Conservation (phyloP, 2,797 vertebrate species). For the Acestrorhynchus altus region DNA sequence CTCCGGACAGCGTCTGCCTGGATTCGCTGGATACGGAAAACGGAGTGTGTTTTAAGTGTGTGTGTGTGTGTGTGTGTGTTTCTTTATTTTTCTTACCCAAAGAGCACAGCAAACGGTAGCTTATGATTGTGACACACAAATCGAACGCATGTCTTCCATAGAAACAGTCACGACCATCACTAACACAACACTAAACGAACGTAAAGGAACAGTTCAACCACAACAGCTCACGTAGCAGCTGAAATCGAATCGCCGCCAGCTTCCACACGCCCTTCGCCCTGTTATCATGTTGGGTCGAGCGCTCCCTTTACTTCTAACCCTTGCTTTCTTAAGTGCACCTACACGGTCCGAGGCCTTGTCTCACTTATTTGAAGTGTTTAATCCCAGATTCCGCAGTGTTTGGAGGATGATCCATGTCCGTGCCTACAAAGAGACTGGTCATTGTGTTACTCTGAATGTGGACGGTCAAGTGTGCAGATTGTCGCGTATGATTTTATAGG, state of each 20-base stretch:
- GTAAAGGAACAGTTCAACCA: background rate
- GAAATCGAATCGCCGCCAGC: background rate
- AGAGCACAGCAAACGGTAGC: slow-evolving; percentile 18
- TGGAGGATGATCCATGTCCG: slow-evolving; percentile 36
- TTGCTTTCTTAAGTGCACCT: slow-evolving; percentile 57
- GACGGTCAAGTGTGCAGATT: background rate
- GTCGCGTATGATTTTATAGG: slow-evolving; percentile 26
- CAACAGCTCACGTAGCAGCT: background rate
- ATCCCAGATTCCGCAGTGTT: slow-evolving; percentile 52
- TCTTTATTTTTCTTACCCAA: background rate
- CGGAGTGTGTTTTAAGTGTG: background rate
- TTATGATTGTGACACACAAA: background rate
- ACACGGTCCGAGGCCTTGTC: slow-evolving; percentile 40
- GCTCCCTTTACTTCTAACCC: slow-evolving; percentile 7
- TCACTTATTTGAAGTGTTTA: slow-evolving; percentile 55
- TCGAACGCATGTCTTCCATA: slow-evolving; percentile 44
- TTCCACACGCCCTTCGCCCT: background rate
- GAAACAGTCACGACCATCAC: slow-evolving; percentile 58
- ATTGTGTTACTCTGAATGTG: background rate
- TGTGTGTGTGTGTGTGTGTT: background rate
- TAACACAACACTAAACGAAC: slow-evolving; percentile 29
- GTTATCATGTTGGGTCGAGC: background rate
- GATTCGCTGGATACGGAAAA: background rate
- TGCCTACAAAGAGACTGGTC: background rate
- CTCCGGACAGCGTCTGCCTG: background rate